Evolutionary conservation across 2,797 vertebrate species (phyloP).

Genomic region (Tarsius wallacei): DNA sequence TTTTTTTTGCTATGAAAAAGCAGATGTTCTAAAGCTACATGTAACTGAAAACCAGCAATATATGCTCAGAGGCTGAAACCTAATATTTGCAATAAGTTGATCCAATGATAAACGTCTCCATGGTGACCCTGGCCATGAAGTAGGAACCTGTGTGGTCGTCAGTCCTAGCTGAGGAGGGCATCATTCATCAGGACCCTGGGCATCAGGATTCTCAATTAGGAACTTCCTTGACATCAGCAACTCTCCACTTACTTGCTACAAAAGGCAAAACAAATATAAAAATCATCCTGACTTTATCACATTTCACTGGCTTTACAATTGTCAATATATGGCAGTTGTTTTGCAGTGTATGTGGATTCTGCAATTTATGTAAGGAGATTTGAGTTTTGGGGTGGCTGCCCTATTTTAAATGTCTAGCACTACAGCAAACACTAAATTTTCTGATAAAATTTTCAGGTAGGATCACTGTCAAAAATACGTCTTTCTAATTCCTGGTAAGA

Average conservation of each 20-base stretch:
- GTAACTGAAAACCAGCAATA: constrained; percentile 90
- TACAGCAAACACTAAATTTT: constrained; percentile 66
- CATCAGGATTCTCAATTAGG: constrained; percentile 69
- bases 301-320: constrained; percentile 19
- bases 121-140: constrained; percentile 90
- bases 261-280: constrained; percentile 68
- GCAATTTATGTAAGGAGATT: constrained; percentile 64
- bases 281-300: constrained; percentile 46
- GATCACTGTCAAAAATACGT: constrained; percentile 59
- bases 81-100: constrained; percentile 89
- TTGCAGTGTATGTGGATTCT: background rate
- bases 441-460: constrained; percentile 39
- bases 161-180: constrained; percentile 87
- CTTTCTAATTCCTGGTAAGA: constrained; percentile 56
- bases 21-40: constrained; percentile 90
- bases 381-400: background rate
- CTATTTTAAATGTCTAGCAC: background rate
- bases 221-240: constrained; percentile 48
- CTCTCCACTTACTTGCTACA: constrained; percentile 44
- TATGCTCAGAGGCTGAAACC: constrained; percentile 90
- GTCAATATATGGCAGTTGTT: background rate
- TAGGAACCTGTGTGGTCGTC: constrained; percentile 89
- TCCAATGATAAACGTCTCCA: constrained; percentile 91
- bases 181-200: constrained; percentile 91
- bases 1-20: constrained; percentile 89